phyloP scores from a whole-genome alignment of 2,888 invertebrate species.

The Philonicus albiceps region DNA sequence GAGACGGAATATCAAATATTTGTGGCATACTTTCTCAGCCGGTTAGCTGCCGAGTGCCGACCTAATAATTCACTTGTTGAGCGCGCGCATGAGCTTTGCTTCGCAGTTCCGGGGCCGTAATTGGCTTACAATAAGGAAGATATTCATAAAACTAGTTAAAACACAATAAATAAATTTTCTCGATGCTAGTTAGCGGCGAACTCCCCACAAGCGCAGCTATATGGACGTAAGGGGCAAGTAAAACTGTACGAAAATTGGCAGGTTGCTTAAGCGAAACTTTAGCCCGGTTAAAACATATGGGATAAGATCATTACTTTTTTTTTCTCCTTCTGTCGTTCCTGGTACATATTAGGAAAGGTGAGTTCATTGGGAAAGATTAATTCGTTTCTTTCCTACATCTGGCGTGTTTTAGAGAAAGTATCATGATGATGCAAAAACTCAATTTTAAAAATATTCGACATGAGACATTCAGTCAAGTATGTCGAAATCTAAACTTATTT shows the following conservation, averaged over 20 bases:
- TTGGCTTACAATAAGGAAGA: not conserved
- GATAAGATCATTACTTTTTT: not conserved
- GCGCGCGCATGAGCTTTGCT: not conserved
- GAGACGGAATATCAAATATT: slow-evolving; percentile 37
- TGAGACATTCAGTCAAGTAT: not conserved
- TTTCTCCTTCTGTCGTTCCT: not conserved
- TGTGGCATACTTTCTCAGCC: slow-evolving; percentile 42
- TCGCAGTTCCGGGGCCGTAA: not conserved
- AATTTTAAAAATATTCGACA: not conserved
- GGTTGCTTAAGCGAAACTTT: not conserved
- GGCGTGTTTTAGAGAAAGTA: not conserved
- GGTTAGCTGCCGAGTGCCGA: not conserved
- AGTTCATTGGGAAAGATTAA: not conserved
- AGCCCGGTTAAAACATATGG: not conserved
- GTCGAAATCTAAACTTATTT: not conserved
- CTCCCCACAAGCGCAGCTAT: not conserved
- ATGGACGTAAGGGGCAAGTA: not conserved
- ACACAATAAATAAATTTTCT: not conserved
- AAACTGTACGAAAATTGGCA: not conserved
- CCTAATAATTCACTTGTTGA: slow-evolving; percentile 27
- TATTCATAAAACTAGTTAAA: not conserved
- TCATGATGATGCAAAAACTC: not conserved
- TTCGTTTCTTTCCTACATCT: not conserved
- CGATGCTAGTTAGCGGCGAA: not conserved
- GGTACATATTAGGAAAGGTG: not conserved